These are phyloP conservation scores for Lypha dubia DNA, from an alignment of 2,888 invertebrate genomes.

Conservation along the genomic window DNA sequence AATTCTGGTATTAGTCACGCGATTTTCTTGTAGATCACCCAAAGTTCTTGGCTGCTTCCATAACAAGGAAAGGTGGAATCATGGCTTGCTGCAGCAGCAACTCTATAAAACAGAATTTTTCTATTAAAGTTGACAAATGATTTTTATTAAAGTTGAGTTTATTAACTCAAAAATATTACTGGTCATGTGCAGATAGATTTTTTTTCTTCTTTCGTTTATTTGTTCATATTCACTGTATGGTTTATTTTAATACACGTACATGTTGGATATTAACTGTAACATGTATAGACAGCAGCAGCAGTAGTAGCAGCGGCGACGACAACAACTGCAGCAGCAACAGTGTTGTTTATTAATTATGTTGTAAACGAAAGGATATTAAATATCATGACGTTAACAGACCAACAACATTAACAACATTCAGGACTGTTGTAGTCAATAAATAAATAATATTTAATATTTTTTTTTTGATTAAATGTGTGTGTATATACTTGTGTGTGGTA, in stretches of 20 bases:
- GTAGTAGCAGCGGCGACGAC: slow-evolving; percentile 20
- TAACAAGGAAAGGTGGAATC: background rate
- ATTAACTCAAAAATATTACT: slow-evolving; percentile 69
- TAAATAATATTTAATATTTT: slow-evolving; percentile 52
- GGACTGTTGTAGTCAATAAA: slow-evolving; percentile 61
- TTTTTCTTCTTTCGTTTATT: background rate
- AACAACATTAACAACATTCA: slow-evolving; percentile 65
- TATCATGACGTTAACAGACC: slow-evolving; percentile 70
- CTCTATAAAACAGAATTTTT: slow-evolving; percentile 29
- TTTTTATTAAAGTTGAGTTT: slow-evolving; percentile 72
- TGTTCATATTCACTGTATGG: slow-evolving; percentile 50
- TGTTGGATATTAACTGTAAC: slow-evolving; percentile 1
- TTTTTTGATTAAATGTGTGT: background rate
- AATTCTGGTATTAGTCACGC: slow-evolving; percentile 70
- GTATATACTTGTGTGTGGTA: slow-evolving; percentile 32
- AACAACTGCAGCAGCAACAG: slow-evolving; percentile 23
- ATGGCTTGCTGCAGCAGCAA: slow-evolving; percentile 1
- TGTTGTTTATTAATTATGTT: slow-evolving; percentile 71
- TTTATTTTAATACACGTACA: slow-evolving; percentile 2
- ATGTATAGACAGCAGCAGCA: background rate
- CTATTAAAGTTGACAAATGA: slow-evolving; percentile 72
- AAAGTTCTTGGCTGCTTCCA: slow-evolving; percentile 38
- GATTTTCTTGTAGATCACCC: slow-evolving; percentile 67
- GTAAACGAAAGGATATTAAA: slow-evolving; percentile 72
- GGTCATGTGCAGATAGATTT: slow-evolving; percentile 25